These are phyloP conservation scores for Tricholauxania praeusta DNA, from an alignment of 2,888 invertebrate species.

Conservation along the genomic window DNA sequence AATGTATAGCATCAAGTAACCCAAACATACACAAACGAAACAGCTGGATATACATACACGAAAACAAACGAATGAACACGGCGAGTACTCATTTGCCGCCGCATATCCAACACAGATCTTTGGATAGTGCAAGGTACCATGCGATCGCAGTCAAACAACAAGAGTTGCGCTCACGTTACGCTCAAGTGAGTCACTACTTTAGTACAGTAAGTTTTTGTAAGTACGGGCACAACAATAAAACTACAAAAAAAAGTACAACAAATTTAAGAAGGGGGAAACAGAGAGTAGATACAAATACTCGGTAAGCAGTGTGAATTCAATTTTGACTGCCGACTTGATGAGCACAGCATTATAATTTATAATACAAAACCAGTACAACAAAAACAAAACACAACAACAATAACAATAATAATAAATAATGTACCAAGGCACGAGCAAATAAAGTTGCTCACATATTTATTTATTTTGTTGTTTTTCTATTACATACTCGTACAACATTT, in stretches of 20 bases:
- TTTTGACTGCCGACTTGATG: conserved; percentile 19
- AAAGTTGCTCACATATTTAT: conserved; percentile 10
- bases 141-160: conserved; percentile 31
- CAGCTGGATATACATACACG: conserved; percentile 32
- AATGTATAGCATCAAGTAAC: conserved; percentile 13
- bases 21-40: conserved; percentile 34
- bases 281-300: background rate
- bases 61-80: conserved; percentile 42
- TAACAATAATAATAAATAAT: background rate
- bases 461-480: conserved; percentile 10
- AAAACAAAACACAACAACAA: no score
- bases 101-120: conserved; percentile 39
- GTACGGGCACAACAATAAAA: conserved; percentile 13
- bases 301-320: conserved; percentile 17
- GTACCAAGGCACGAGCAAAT: conserved; percentile 20
- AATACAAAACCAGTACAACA: no score
- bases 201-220: background rate
- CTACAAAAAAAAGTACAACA: background rate
- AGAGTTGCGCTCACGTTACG: conserved; percentile 61
- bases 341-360: conserved; percentile 14
- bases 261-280: background rate
- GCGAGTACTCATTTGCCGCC: conserved; percentile 35
- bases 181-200: conserved; percentile 62
- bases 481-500: conserved; percentile 5
- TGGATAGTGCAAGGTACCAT: conserved; percentile 14